These are phyloP conservation scores for Microchirus variegatus DNA, from an alignment of 2,797 vertebrate genomes.

Conservation along the genomic window DNA sequence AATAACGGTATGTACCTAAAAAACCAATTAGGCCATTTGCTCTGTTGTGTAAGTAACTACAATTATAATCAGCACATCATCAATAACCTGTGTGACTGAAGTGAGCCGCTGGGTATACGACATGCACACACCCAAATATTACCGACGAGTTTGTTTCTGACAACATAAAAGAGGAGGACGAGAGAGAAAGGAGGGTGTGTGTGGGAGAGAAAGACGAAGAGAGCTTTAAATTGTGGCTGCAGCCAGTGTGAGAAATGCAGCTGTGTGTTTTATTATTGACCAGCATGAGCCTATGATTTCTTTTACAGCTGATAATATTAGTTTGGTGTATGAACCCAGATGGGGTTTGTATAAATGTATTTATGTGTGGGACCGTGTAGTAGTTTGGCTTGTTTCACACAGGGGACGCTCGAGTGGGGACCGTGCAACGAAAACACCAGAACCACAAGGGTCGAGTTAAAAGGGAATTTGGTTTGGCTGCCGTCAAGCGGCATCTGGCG, in stretches of 20 bases:
- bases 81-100: not conserved
- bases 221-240: too few relatives aligned
- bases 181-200: not conserved
- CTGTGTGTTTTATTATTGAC: slow-evolving; percentile 29
- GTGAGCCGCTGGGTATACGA: not conserved
- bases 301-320: slow-evolving; percentile 45
- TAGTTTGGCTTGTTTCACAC: slow-evolving; percentile 42
- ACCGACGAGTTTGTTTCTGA: not conserved
- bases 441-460: slow-evolving; percentile 58
- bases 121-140: not conserved
- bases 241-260: slow-evolving; percentile 17
- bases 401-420: slow-evolving; percentile 41
- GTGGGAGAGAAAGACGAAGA: not conserved
- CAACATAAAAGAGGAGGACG: not conserved
- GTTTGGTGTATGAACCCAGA: slow-evolving; percentile 29
- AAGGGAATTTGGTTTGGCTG: slow-evolving; percentile 60
- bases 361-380: slow-evolving; percentile 1
- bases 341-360: slow-evolving; percentile 22
- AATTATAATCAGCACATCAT: not conserved
- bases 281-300: slow-evolving; percentile 12
- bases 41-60: not conserved
- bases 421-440: slow-evolving; percentile 54
- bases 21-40: not conserved
- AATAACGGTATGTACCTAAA: slow-evolving; percentile 5
- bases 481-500: slow-evolving; percentile 33